Conservation (phyloP, 1,140 invertebrate genomes). For the Euura saliciscinereae region DNA sequence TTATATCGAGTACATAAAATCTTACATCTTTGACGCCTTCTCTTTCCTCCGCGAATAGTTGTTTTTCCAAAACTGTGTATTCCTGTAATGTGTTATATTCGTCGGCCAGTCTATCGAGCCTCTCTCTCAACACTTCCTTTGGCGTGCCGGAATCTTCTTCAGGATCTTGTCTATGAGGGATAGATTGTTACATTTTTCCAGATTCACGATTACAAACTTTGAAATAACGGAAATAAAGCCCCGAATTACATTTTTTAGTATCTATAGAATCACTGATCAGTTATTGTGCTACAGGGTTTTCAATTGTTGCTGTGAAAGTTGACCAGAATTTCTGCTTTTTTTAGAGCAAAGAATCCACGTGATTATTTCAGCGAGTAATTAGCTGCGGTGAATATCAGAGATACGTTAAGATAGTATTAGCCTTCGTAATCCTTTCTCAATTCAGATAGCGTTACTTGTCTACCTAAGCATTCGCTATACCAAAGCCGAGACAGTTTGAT, state of each 20-base stretch:
- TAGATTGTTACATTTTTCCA: neutral
- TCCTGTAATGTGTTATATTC: constrained; percentile 38
- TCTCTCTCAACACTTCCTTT: constrained; percentile 36
- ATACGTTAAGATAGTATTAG: neutral
- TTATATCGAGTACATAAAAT: neutral
- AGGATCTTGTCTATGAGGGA: neutral
- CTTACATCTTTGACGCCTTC: neutral
- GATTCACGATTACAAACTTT: neutral
- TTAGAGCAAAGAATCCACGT: too few species aligned
- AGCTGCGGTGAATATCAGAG: neutral
- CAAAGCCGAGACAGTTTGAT: neutral
- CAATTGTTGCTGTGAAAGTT: too few species aligned
- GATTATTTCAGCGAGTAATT: too few species aligned
- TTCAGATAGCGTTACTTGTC: neutral
- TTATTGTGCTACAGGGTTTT: too few species aligned
- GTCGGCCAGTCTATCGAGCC: constrained; percentile 26
- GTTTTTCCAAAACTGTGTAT: constrained; percentile 46
- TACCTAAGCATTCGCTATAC: neutral
- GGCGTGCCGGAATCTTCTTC: constrained; percentile 34
- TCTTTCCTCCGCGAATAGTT: constrained; percentile 31
- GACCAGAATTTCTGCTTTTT: too few species aligned
- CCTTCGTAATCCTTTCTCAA: neutral
- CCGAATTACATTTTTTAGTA: too few species aligned
- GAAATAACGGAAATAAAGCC: too few species aligned
- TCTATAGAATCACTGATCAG: too few species aligned